Evolutionary conservation across 2,113 vertebrate genomes (phyloP).

Genomic region (Ceyx margarethae): DNA sequence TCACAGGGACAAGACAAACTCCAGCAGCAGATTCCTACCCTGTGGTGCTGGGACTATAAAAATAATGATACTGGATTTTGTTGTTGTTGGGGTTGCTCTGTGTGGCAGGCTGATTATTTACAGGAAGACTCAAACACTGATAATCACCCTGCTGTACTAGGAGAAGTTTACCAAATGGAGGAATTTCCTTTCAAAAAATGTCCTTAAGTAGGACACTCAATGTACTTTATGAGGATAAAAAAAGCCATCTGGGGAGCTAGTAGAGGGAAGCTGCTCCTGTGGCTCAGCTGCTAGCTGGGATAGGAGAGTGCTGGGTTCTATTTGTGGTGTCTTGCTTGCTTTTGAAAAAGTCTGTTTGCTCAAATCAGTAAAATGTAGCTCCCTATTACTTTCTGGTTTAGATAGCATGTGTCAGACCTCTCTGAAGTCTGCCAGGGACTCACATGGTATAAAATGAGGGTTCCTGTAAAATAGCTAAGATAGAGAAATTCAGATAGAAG

Average conservation of each 20-base stretch:
- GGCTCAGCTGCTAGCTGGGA: not conserved
- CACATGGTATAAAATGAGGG: not conserved
- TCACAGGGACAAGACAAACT: not conserved
- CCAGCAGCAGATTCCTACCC: not conserved
- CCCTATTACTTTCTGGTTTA: not conserved
- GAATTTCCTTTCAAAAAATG: not conserved
- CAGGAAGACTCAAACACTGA: not conserved
- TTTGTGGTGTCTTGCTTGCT: not conserved
- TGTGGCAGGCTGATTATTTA: not conserved
- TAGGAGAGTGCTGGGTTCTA: not conserved
- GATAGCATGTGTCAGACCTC: not conserved
- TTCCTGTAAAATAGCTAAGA: not conserved
- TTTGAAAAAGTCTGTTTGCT: not conserved
- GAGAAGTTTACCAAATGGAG: not conserved
- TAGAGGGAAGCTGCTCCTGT: not conserved
- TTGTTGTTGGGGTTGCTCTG: not conserved
- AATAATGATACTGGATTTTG: not conserved
- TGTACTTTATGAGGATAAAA: not conserved
- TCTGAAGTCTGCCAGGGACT: not conserved
- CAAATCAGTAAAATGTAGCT: not conserved
- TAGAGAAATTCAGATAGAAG: constrained; percentile 20
- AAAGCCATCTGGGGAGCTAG: constrained; percentile 10
- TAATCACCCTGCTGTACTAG: not conserved
- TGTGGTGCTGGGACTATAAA: not conserved
- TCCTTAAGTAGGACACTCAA: not conserved